Percentiles rank a stretch among this genome's conserved stretches.
Evolutionary conservation across 2,113 vertebrate species (phyloP).

Genomic region (Perca schrenkii): DNA sequence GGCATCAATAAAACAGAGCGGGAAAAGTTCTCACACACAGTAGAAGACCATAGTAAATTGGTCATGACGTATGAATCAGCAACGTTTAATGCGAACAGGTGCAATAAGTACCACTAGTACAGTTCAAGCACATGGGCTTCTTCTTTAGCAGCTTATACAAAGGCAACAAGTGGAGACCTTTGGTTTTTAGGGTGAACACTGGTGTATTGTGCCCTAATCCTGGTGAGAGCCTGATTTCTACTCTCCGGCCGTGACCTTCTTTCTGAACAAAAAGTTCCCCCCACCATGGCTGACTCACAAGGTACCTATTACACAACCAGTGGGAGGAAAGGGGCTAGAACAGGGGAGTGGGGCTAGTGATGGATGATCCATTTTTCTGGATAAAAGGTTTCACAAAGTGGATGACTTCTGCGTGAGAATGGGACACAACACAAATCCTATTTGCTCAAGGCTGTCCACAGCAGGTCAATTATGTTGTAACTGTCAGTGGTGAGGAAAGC

Average conservation of each 20-base stretch:
- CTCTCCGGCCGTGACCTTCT: conserved; percentile 71
- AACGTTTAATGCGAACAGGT: conserved; percentile 44
- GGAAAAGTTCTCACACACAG: conserved; percentile 70
- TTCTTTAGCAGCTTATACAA: conserved; percentile 50
- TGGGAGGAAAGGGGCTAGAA: conserved; percentile 54
- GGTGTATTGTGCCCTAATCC: conserved; percentile 62
- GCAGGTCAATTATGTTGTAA: conserved; percentile 68
- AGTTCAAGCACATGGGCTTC: conserved; percentile 44
- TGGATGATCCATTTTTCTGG: conserved; percentile 72
- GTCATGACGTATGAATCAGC: conserved; percentile 26
- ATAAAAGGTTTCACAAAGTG: conserved; percentile 73
- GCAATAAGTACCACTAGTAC: conserved; percentile 24
- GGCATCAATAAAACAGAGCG: conserved; percentile 61
- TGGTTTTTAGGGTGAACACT: conserved; percentile 63
- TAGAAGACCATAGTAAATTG: conserved; percentile 37
- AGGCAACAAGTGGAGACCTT: conserved; percentile 36
- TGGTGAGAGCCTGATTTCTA: conserved; percentile 69
- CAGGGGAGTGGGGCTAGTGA: conserved; percentile 51
- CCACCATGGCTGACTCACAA: conserved; percentile 73
- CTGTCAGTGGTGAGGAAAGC: conserved; percentile 57
- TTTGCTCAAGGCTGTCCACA: conserved; percentile 62
- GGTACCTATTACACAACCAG: conserved; percentile 76
- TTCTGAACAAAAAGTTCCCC: conserved; percentile 70
- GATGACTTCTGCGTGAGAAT: conserved; percentile 73
- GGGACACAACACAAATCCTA: conserved; percentile 52